These are phyloP conservation scores for Sinocyclocheilus grahami DNA, from an alignment of 2,113 vertebrate genomes.

Conservation along the genomic window DNA sequence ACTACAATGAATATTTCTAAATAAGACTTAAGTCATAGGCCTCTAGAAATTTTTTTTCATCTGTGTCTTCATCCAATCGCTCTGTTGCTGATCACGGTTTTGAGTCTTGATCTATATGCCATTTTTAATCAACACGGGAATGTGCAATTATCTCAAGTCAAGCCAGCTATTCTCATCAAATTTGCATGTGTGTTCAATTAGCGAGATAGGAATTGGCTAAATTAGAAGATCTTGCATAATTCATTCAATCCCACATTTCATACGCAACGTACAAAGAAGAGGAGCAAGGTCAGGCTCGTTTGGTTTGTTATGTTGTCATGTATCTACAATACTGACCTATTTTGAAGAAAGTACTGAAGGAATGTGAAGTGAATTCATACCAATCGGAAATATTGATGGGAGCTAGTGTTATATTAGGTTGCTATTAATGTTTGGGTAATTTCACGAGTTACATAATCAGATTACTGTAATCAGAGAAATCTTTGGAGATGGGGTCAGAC, in stretches of 20 bases:
- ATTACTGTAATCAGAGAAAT: not conserved
- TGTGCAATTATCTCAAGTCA: not conserved
- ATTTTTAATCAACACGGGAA: not conserved
- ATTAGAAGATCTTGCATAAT: not conserved
- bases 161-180: not conserved
- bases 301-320: not conserved
- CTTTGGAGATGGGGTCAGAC: not conserved
- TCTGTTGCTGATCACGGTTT: too few species aligned
- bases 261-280: not conserved
- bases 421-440: too few species aligned
- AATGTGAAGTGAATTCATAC: not conserved
- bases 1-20: too few species aligned
- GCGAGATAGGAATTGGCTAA: not conserved
- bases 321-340: not conserved
- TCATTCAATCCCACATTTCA: not conserved
- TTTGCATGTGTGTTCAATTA: slow-evolving; percentile 7
- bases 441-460: too few species aligned
- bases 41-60: not conserved
- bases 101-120: not conserved
- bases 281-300: not conserved
- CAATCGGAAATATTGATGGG: not conserved
- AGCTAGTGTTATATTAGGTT: not conserved
- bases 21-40: too few species aligned
- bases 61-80: not conserved
- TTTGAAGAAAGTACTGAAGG: not conserved